Evolutionary conservation across 2,113 vertebrate species (phyloP), one percentile per base, ranked within the genome.

Genomic region (Gnathonemus longibarbis): DNA sequence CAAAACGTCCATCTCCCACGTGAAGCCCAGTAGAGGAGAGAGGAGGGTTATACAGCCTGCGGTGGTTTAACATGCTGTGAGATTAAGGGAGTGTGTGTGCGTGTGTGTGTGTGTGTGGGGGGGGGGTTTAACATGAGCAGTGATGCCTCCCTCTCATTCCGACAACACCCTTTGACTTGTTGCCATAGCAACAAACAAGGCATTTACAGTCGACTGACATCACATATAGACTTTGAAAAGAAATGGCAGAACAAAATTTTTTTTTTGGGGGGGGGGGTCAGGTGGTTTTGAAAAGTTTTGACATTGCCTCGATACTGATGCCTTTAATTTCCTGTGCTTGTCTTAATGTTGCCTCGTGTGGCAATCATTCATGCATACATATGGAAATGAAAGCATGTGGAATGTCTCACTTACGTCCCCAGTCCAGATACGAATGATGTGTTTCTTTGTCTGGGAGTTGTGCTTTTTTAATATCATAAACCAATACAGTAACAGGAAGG

Each of bases 151-250:
- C 46, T 84, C 62, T 91, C 48, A 87, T 53, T 89, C 35, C n/a
- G n/a, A 77, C 70, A 7, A 80, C 35, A 52, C 52, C 45, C 84
- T 88, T 90, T 92, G 92, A 89, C 90, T 91, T 88, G 93, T 93
- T 93, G 88, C 92, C 90, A 93, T 90, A 83, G 93, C 90, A 93
- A 93, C 93, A 90, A 91, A 90, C 85, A 90, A 88, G 88, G 89
- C 90, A 91, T 92, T 92, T 92, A 91, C 91, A 88, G 90, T 92
- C 31, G 74, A 90, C 91, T 77, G 66, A 91, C 92, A 91, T 88
- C 89, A 90, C 52, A 87, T 48, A 91, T 89, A 91, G 89, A 90
- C 89, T 89, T 90, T 87, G 90, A 90, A 92, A 87, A 92, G 83
- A 91, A 91, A 86, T 77, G 24, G 15, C 88, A 52, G 49, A 90